Base-by-base conservation (phyloP, 2,797 vertebrate genomes). In the Benthosema pterotum region DNA sequence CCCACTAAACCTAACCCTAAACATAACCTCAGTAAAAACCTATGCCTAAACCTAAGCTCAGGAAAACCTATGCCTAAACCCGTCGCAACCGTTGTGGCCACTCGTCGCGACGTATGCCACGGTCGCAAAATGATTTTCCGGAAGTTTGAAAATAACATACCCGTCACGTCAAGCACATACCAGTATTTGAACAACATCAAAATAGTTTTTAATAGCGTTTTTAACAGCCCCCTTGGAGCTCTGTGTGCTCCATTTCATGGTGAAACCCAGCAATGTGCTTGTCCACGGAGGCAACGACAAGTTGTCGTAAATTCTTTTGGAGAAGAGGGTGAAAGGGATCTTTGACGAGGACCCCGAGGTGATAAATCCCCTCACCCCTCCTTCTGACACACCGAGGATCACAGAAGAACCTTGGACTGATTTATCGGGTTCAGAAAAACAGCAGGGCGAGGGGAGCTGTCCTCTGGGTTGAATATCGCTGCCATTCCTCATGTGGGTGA, bases 371-470 rank as follows among this genome's bases (percentile, higher is more conserved):
- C 65, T 57, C 63, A 92, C 79, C 84, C 65, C 65, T 57, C 63
- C 72, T 69, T 8, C 70, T 69, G 79, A 82, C 79, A 74, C 77
- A 57, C 75, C 49, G 81, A 80, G 81, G 81, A 83, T 84, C 81
- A 71, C 80, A 11, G 65, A 75, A 84, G 81, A 92, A 89, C 90
- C 91, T 92, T 92, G 88, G 83, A 68, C 77, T 91, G 92, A 93
- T 91, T 92, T 87, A 92, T 92, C 3, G 77, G 64, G 77, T 83
- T 69, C 71, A 67, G 78, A 74, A 74, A 83, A 80, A 70, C 70
- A 53, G 74, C 63, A 62, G 74, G 80, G 89, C 85, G 83, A 88
- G 91, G 86, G 85, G 87, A 88, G 88, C 82, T 84, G 87, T 91
- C 92, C 89, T 90, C 82, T 88, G 88, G 57, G 86, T 83, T 80